Evolutionary conservation across 64 coral and sea anemone genomes (phyloP).

Genomic region (Montipora cactus): DNA sequence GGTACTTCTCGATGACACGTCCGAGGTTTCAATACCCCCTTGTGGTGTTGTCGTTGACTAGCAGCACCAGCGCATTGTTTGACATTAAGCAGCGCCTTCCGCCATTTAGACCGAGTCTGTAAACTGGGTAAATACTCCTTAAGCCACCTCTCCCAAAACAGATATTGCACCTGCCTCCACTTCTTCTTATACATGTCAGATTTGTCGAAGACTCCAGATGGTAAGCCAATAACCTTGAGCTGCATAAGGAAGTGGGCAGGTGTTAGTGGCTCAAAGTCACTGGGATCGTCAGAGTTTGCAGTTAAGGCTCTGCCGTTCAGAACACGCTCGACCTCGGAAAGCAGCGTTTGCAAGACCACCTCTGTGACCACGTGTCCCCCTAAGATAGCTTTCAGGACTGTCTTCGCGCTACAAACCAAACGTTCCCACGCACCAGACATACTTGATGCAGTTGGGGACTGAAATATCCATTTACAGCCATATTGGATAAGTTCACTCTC

Average conservation of each 20-base stretch:
- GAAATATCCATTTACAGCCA: too few species aligned
- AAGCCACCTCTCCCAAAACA: constrained; percentile 25
- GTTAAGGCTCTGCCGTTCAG: constrained; percentile 73
- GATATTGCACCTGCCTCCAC: constrained; percentile 1
- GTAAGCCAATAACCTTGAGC: constrained; percentile 23
- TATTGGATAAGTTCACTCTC: too few species aligned
- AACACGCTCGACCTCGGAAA: constrained; percentile 57
- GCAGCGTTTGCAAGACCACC: constrained; percentile 26
- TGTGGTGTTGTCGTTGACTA: constrained; percentile 23
- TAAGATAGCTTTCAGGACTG: constrained; percentile 35
- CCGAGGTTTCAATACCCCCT: constrained; percentile 35
- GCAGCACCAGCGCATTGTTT: constrained; percentile 16
- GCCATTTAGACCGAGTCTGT: neutral
- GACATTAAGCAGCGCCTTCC: neutral
- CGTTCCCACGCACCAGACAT: constrained; percentile 47
- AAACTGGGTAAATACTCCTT: neutral
- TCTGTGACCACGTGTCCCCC: constrained; percentile 7
- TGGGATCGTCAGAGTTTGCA: constrained; percentile 50
- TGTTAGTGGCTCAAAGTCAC: constrained; percentile 22
- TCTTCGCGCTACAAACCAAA: constrained; percentile 22
- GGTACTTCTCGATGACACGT: constrained; percentile 9
- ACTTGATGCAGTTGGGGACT: neutral
- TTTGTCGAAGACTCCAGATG: constrained; percentile 46
- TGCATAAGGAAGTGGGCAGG: constrained; percentile 38
- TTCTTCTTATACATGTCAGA: neutral